Conservation (phyloP, 2,113 vertebrate species). For the Malaclemys terrapin region DNA sequence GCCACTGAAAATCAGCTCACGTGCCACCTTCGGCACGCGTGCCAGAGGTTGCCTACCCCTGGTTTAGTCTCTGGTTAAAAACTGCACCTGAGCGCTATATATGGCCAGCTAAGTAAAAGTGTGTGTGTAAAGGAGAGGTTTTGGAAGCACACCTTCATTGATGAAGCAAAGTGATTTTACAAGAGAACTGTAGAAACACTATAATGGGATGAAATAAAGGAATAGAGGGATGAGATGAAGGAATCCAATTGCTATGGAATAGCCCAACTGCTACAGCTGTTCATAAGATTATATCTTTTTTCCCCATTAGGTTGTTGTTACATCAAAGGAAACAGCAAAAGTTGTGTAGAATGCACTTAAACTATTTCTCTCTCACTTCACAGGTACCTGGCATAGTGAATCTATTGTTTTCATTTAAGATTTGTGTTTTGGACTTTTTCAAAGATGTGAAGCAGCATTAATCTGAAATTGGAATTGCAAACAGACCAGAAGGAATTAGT, state of each 20-base stretch:
- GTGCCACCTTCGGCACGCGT: too few relatives aligned
- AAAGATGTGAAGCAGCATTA: slow-evolving; percentile 70
- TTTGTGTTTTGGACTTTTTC: slow-evolving; percentile 32
- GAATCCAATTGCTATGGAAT: slow-evolving; percentile 28
- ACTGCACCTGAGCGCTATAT: background rate
- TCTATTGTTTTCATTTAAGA: slow-evolving; percentile 47
- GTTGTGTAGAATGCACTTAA: slow-evolving; percentile 9
- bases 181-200: background rate
- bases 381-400: slow-evolving; percentile 69
- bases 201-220: slow-evolving; percentile 39
- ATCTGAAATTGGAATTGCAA: slow-evolving; percentile 57
- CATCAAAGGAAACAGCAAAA: slow-evolving; percentile 11
- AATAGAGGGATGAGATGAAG: slow-evolving; percentile 37
- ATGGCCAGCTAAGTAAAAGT: background rate
- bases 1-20: too few relatives aligned
- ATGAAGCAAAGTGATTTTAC: slow-evolving; percentile 34
- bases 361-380: slow-evolving; percentile 43
- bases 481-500: slow-evolving; percentile 63
- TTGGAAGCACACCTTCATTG: slow-evolving; percentile 34
- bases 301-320: background rate
- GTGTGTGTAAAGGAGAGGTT: background rate
- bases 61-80: background rate
- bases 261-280: slow-evolving; percentile 47
- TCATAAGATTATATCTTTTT: slow-evolving; percentile 35
- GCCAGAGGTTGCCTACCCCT: too few relatives aligned